Conservation (phyloP, 2,113 vertebrate genomes). For the Cromileptes altivelis region DNA sequence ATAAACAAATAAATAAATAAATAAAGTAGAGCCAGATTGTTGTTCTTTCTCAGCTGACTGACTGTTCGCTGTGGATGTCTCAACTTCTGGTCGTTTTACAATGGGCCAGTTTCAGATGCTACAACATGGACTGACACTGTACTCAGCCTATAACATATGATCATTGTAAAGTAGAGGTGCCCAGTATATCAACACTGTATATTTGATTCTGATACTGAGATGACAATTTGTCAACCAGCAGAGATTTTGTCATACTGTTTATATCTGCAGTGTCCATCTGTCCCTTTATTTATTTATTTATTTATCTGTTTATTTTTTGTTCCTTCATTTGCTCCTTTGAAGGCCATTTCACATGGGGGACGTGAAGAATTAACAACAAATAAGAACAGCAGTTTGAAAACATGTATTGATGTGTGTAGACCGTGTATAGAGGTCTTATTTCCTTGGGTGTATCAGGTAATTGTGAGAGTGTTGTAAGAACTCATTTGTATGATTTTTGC, state of each 20-base stretch:
- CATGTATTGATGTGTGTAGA: too few species aligned
- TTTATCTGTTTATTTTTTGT: too few species aligned
- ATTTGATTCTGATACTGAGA: neutral
- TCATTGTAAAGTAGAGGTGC: too few species aligned
- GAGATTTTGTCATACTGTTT: neutral
- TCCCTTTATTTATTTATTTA: too few species aligned
- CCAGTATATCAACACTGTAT: neutral
- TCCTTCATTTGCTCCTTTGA: too few species aligned
- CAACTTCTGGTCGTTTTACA: constrained; percentile 1
- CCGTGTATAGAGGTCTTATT: too few species aligned
- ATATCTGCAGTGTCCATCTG: neutral
- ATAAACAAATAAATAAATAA: neutral
- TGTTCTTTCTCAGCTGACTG: constrained; percentile 6
- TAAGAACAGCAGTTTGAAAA: too few species aligned
- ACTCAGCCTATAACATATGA: too few species aligned
- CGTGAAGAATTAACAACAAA: too few species aligned
- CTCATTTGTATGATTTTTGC: neutral
- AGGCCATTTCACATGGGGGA: too few species aligned
- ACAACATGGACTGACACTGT: neutral
- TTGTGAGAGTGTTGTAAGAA: neutral
- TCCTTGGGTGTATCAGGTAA: neutral
- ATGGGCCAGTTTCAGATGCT: neutral
- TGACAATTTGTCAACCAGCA: neutral
- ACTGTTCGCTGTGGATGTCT: constrained; percentile 2
- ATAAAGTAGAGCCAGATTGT: constrained; percentile 18